Base-by-base conservation (phyloP, 1,140 invertebrate genomes). In the Matsumurasca onukii region DNA sequence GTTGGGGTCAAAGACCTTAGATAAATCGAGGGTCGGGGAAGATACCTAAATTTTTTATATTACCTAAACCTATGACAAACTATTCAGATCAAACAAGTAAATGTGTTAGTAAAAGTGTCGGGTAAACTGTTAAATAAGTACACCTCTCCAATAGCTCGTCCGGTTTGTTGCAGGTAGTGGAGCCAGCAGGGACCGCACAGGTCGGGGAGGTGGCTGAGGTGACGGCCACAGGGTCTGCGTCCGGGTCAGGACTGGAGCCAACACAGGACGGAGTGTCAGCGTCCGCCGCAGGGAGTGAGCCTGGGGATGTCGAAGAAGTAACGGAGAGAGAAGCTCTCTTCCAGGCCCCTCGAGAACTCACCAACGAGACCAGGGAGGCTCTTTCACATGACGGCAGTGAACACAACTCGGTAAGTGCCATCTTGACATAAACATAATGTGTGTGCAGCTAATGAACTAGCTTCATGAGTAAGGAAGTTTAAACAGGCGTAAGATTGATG, bases 311-410 rank as follows among this genome's bases (percentile, higher is more conserved):
- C 15, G 31, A 45, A 20, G 62, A 65, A 9, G 24, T 65, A 17
- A 65, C 62, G 1, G 62, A 65, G 17, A 45, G 62, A 15, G 62
- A 65, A 1, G 24, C 24, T 1, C 13, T 27, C n/a, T 65, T 45
- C 39, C 52, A 61, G 15, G 51, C 20, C 3, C 66, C 52, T 31
- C 9, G 67, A 45, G 67, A 68, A 17, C 31, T 62, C n/a, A 49
- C 57, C 57, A 88, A 88, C 77, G 85, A 88, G 73, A 87, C 86
- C 1, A 81, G 85, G 76, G 86, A 88, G 74, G 82, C 85, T 3
- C 79, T 88, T 24, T 84, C 84, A 45, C 84, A 86, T 69, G 87
- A 88, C 71, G 86, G 87, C 51, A 88, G 85, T 75, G 85, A 89
- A 77, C 86, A 88, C 75, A 86, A 88, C 75, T 83, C 86, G 62